These are phyloP conservation scores for Protula sp. DNA, from an alignment of 2,888 invertebrate genomes.

Conservation along the genomic window DNA sequence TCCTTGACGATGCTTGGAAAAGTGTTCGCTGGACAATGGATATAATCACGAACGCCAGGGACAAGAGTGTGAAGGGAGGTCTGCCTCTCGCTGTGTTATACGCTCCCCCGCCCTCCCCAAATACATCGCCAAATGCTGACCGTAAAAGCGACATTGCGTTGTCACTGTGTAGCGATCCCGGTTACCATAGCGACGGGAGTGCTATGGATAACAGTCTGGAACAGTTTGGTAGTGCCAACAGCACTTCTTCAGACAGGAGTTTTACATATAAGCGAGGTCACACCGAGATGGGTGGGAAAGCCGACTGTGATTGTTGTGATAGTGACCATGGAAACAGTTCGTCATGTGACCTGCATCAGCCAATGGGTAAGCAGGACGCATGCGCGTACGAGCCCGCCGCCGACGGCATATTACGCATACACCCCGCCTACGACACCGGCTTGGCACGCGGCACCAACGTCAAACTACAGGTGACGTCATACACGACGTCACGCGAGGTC, in stretches of 20 bases:
- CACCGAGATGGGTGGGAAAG: no score
- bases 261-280: no score
- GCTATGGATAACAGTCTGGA: constrained; percentile 12
- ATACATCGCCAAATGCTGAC: constrained; percentile 9
- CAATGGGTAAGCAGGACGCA: neutral
- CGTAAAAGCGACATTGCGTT: constrained; percentile 11
- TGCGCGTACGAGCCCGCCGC: neutral
- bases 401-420: constrained; percentile 67
- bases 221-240: neutral
- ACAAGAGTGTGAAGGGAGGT: constrained; percentile 58
- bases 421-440: constrained; percentile 93
- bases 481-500: constrained; percentile 90
- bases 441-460: constrained; percentile 87
- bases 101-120: constrained; percentile 24
- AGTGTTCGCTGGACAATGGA: constrained; percentile 94
- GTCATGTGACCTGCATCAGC: neutral
- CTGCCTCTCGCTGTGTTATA: constrained; percentile 46
- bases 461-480: constrained; percentile 84
- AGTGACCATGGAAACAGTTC: neutral
- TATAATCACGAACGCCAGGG: constrained; percentile 87
- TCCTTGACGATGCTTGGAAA: constrained; percentile 86
- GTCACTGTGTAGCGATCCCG: constrained; percentile 13
- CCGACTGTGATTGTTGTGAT: no score
- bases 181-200: constrained; percentile 26
- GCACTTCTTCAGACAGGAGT: no score